A percentile compares a stretch with the other conserved stretches of the same genome.
phyloP scores from a whole-genome alignment of 2,113 vertebrate genomes.

The Gorsachius goisagi region DNA sequence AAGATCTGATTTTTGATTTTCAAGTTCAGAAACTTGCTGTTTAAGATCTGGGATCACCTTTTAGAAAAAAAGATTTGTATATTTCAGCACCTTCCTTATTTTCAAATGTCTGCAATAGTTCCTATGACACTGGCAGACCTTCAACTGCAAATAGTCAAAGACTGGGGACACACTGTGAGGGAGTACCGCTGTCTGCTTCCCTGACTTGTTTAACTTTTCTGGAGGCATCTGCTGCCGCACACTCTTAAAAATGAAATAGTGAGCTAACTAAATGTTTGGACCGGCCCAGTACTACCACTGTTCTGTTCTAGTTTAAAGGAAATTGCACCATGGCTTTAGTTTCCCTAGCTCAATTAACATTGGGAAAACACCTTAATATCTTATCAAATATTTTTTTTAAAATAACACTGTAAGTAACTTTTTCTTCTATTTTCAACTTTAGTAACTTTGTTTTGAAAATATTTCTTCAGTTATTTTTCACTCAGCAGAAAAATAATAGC shows the following conservation, averaged over 20 bases:
- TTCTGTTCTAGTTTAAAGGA: background rate
- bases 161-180: background rate
- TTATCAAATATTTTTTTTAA: background rate
- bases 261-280: background rate
- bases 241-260: background rate
- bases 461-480: background rate
- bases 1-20: constrained; percentile 87
- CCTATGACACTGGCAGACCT: background rate
- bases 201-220: background rate
- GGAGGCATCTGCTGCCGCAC: background rate
- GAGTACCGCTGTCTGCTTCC: background rate
- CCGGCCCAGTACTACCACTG: background rate
- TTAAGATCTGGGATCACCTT: constrained; percentile 91
- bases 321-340: background rate
- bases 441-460: background rate
- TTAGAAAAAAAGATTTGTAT: background rate
- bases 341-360: background rate
- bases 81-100: background rate
- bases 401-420: background rate
- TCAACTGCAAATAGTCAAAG: background rate
- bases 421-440: background rate
- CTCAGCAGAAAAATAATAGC: background rate
- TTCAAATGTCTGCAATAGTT: background rate
- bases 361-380: background rate
- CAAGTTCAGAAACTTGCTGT: constrained; percentile 86